Percentiles rank a stretch among this genome's conserved stretches.
phyloP scores from a whole-genome alignment of 2,888 invertebrate genomes.

The Megaustenia siamemsis region DNA sequence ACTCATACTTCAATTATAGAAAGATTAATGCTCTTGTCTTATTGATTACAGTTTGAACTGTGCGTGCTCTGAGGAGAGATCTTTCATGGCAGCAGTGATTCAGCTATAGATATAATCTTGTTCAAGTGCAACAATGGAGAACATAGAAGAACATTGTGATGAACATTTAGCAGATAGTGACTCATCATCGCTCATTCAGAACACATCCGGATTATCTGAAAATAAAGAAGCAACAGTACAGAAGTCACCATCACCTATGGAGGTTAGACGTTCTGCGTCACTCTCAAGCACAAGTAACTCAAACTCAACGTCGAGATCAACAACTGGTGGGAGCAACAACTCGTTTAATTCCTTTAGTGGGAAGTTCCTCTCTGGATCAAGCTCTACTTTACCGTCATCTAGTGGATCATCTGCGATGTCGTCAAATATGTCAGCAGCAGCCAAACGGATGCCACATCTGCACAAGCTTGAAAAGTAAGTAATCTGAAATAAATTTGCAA shows the following conservation, averaged over 20 bases:
- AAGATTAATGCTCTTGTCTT: too few species aligned
- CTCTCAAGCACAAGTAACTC: neutral
- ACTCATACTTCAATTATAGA: too few species aligned
- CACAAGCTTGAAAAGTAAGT: slow-evolving; percentile 26
- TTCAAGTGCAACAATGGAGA: neutral
- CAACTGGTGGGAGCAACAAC: neutral
- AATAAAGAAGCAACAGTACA: neutral
- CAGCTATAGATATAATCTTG: too few species aligned
- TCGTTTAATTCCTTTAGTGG: neutral
- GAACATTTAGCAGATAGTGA: neutral
- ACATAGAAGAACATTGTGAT: slow-evolving; percentile 26
- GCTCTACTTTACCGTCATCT: neutral
- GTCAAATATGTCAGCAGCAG: neutral
- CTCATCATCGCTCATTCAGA: neutral
- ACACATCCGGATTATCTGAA: neutral
- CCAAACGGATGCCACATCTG: slow-evolving; percentile 17
- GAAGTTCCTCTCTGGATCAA: neutral
- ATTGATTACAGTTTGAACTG: too few species aligned
- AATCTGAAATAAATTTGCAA: too few species aligned
- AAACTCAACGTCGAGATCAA: neutral
- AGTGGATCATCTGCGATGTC: neutral
- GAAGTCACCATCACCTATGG: neutral
- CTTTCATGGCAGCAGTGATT: too few species aligned
- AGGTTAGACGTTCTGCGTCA: neutral
- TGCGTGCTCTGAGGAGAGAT: too few species aligned